Conservation (phyloP, 2,797 vertebrate species). For the Notolepis coatsorum region DNA sequence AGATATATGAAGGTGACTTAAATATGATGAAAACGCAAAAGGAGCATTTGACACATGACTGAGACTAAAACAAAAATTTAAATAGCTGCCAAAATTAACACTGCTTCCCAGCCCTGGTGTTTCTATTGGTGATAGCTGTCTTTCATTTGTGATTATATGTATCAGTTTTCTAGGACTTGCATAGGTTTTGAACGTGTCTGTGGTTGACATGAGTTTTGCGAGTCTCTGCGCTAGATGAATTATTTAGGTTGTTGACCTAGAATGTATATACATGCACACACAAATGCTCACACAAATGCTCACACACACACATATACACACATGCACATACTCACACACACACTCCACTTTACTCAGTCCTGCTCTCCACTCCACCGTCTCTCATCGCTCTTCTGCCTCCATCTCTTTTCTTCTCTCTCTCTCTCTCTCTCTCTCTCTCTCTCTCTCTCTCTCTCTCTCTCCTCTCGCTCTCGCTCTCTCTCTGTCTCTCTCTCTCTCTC, state of each 20-base stretch:
- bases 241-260: constrained; percentile 83
- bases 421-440: constrained; percentile 27
- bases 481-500: neutral
- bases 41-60: too few relatives aligned
- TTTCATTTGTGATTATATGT: constrained; percentile 29
- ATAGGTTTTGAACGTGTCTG: neutral
- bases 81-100: too few relatives aligned
- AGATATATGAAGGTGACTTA: too few relatives aligned
- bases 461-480: constrained; percentile 14
- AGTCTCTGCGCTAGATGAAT: constrained; percentile 77
- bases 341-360: constrained; percentile 5
- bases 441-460: constrained; percentile 35
- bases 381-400: too few relatives aligned
- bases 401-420: constrained; percentile 34
- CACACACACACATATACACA: constrained; percentile 13
- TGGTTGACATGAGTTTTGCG: constrained; percentile 59
- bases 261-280: constrained; percentile 72
- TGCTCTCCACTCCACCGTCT: constrained; percentile 1
- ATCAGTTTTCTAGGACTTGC: constrained; percentile 33
- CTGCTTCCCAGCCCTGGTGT: too few relatives aligned
- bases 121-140: too few relatives aligned
- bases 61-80: too few relatives aligned
- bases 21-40: too few relatives aligned
- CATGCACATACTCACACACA: constrained; percentile 1
- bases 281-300: constrained; percentile 4